Percentiles rank a stretch among this genome's conserved stretches.
These are phyloP conservation scores for Archips crataeganus DNA, from an alignment of 2,888 invertebrate genomes.

Conservation along the genomic window DNA sequence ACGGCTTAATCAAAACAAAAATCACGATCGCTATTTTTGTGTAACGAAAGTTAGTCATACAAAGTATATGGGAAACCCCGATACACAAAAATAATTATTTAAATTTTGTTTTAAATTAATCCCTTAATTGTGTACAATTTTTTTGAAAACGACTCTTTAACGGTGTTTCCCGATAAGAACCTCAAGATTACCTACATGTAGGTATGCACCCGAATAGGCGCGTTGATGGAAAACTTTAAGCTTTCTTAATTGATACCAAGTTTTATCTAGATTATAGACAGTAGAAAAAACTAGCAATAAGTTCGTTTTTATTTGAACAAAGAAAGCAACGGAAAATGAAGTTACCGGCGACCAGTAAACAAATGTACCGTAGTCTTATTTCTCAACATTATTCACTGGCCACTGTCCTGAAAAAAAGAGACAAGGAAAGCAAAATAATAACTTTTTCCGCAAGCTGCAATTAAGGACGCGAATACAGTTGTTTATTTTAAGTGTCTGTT, in stretches of 20 bases:
- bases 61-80: too few species aligned
- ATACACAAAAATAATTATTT: too few species aligned
- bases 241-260: not conserved
- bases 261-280: not conserved
- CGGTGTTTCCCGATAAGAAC: constrained; percentile 4
- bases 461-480: constrained; percentile 37
- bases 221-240: not conserved
- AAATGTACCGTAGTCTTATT: constrained; percentile 27
- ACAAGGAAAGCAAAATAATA: constrained; percentile 38
- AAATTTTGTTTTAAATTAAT: too few species aligned
- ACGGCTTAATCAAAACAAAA: too few species aligned
- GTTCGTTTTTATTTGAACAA: constrained; percentile 9
- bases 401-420: constrained; percentile 33
- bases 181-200: not conserved
- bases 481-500: constrained; percentile 12
- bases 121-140: too few species aligned
- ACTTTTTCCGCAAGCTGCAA: constrained; percentile 39
- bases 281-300: not conserved
- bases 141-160: too few species aligned
- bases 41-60: too few species aligned
- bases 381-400: constrained; percentile 28
- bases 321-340: constrained; percentile 6
- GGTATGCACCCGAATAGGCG: not conserved
- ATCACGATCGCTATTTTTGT: too few species aligned
- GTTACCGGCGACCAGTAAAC: constrained; percentile 19